A percentile compares a stretch with the other conserved stretches of the same genome.
phyloP scores from a whole-genome alignment of 2,797 vertebrate species.

The Brotula barbata region DNA sequence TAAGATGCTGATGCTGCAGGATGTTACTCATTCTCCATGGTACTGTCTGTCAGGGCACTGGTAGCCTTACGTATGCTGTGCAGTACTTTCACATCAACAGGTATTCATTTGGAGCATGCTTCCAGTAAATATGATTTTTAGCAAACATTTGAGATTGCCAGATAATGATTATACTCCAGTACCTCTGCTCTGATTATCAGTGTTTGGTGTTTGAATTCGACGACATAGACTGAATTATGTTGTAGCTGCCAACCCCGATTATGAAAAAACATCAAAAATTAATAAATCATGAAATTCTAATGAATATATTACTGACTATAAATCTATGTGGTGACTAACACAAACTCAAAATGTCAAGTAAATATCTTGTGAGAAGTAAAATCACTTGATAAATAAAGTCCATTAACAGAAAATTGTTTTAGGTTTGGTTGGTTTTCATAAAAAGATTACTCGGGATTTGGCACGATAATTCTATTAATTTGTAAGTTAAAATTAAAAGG shows the following conservation, averaged over 20 bases:
- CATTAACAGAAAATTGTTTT: too few species aligned
- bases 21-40: too few species aligned
- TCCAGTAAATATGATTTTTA: too few species aligned
- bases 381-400: too few species aligned
- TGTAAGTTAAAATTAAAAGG: background rate
- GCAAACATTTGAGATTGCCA: constrained; percentile 1
- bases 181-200: background rate
- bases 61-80: too few species aligned
- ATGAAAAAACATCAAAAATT: constrained; percentile 4
- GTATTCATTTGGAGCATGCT: too few species aligned
- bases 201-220: constrained; percentile 23
- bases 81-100: constrained; percentile 5
- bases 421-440: background rate
- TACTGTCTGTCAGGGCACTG: too few species aligned
- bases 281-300: constrained; percentile 3
- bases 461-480: background rate
- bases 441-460: too few species aligned
- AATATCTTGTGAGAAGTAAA: too few species aligned
- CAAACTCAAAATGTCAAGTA: too few species aligned
- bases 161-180: constrained; percentile 21
- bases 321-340: constrained; percentile 8
- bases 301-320: background rate
- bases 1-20: too few species aligned
- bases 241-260: background rate
- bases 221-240: constrained; percentile 3